These are phyloP conservation scores for Psittacula echo DNA, from an alignment of 2,797 vertebrate genomes.

Conservation along the genomic window DNA sequence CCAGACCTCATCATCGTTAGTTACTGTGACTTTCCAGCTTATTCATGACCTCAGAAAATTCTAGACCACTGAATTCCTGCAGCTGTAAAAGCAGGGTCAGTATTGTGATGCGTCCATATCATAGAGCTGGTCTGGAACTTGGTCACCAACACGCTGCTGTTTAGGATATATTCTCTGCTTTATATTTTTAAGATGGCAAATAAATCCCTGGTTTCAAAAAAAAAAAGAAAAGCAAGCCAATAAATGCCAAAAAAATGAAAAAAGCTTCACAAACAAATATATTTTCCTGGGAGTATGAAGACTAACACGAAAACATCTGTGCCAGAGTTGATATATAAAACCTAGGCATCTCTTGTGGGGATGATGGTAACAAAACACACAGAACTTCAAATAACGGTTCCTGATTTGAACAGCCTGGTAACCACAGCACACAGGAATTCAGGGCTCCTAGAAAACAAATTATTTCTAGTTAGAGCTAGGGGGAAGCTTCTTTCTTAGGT, in stretches of 20 bases:
- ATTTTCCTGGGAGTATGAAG: not conserved
- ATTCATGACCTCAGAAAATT: not conserved
- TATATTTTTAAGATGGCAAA: not conserved
- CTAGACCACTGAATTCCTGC: not conserved
- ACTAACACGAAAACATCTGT: not conserved
- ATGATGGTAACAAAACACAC: rapidly evolving
- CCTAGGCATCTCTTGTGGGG: not conserved
- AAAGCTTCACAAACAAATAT: not conserved
- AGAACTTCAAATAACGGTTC: not conserved
- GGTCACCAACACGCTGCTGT: not conserved
- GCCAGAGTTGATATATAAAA: not conserved
- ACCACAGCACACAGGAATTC: not conserved
- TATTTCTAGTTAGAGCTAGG: not conserved
- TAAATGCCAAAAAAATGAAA: not conserved
- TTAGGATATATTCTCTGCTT: not conserved
- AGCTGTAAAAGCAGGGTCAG: not conserved
- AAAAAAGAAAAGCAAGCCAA: not conserved
- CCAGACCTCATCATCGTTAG: not conserved
- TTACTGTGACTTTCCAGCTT: not conserved
- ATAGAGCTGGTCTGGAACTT: not conserved
- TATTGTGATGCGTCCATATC: not conserved
- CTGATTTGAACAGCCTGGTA: not conserved
- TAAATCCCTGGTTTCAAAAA: not conserved
- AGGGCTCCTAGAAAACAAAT: not conserved
- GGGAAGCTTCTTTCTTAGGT: not conserved